Evolutionary conservation across 2,113 vertebrate genomes (phyloP), one percentile per base, ranked within the genome.

Genomic region (Xenus cinereus): DNA sequence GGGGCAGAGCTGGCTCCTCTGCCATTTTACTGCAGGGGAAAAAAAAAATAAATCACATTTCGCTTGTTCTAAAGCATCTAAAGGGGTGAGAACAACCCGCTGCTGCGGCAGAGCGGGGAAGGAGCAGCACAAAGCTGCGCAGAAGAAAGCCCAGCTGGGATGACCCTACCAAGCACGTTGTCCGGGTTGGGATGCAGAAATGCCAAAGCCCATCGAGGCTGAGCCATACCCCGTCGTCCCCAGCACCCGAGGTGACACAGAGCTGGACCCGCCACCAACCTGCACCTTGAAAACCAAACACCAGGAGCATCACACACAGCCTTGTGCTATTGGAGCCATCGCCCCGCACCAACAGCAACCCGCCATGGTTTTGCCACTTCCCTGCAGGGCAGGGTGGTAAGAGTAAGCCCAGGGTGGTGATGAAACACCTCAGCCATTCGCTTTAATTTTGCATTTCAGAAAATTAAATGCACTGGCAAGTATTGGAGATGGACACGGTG

Each of bases 221-320:
- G 46, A 60, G 78, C 62, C 17, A 5, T 7, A 15, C 14, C 15
- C n/a, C 3, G 0, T 4, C 4, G 0, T 21, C n/a, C 43, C 62
- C 45, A 39, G 51, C n/a, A 5, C 51, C 5, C 2, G 12, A 73
- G 41, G 28, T 48, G 41, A 53, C 27, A 24, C 1, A 0, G 60
- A 35, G 43, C 67, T 46, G 71, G 80, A 84, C 30, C 73, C 53
- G 39, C 72, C 56, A 35, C 14, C 2, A 20, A 15, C 8, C 68
- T 1, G 3, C 4, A 0, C 12, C 0, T 32, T 17, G 2, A 19
- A 57, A 77, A 33, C 30, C 3, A 1, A 75, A 24, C 2, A 3
- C 7, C 39, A 30, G 0, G 2, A 76, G 89, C 77, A 43, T 3
- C 77, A 5, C 1, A 0, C 30, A 2, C 27, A 4, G 33, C 23